Base-by-base conservation (phyloP, 2,888 invertebrate species). In the Meghimatium bilineatum region DNA sequence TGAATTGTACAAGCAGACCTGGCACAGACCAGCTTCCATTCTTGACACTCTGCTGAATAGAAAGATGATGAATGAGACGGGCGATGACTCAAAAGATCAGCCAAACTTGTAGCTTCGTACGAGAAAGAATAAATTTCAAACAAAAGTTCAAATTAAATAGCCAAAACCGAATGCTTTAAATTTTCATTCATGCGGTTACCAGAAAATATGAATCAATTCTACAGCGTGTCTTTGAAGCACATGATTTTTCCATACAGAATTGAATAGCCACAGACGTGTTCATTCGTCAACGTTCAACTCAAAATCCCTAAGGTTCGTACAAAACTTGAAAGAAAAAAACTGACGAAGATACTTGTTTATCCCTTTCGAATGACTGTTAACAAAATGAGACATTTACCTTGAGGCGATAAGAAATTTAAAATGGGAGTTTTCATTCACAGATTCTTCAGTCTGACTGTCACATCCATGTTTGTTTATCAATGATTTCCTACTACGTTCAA, bases 211-310 rank as follows among this genome's bases (percentile, higher is more conserved):
- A 44, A 44, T 44, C 6, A 77, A 77, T 63, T 38, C 63, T 77
- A 29, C 63, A 63, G 34, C 26, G n/a, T 3, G 26, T 36, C 63
- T 63, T 77, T 77, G 52, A 77, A 52, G 3, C 52, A 17, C n/a
- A n/a, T 14, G 44, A 36, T 23, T 29, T 12, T 36, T 63, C 0
- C 63, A n/a, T 23, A 23, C 29, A 29, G 36, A n/a, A n/a, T 10
- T 77, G 77, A 77, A 77, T 77, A 77, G 66, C 38, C 38, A 14
- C 66, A 63, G 77, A 77, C 20, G 20, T 20, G 56, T 56, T 3
- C 56, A 29, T n/a, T 26, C n/a, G 12, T 34, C 67, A 34, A 63
- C 5, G 29, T 6, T n/a, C 5, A 29, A n/a, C 63, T 29, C 26
- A n/a, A 26, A 2, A 26, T 38, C 38, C 69, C 38, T 36, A 8